Conservation (phyloP, 2,888 invertebrate species). For the Cosmopolites sordidus region DNA sequence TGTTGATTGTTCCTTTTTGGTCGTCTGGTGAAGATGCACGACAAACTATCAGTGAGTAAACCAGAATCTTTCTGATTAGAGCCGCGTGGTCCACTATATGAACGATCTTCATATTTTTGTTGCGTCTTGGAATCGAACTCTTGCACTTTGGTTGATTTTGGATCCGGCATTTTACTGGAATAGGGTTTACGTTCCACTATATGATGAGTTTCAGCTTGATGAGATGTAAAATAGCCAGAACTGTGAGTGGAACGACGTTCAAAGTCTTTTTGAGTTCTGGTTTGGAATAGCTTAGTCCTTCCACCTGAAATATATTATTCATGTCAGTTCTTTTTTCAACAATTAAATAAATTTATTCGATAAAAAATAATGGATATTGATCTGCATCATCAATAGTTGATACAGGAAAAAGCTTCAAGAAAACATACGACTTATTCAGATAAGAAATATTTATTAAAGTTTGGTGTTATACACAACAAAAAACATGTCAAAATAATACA, state of each 20-base stretch:
- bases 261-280: not conserved
- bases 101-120: too few species aligned
- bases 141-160: too few species aligned
- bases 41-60: slow-evolving; percentile 24
- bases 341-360: not conserved
- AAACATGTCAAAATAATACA: too few species aligned
- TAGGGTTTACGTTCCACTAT: not conserved
- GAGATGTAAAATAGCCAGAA: not conserved
- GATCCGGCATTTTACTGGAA: too few species aligned
- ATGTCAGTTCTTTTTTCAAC: not conserved
- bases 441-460: too few species aligned
- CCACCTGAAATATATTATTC: not conserved
- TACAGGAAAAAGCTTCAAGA: not conserved
- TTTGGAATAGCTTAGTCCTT: not conserved
- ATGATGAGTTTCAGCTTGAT: not conserved
- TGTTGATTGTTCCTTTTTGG: slow-evolving; percentile 8
- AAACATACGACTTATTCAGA: too few species aligned
- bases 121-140: too few species aligned
- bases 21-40: slow-evolving; percentile 20
- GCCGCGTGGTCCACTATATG: too few species aligned
- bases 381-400: not conserved
- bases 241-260: not conserved
- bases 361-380: not conserved
- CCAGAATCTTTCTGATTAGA: slow-evolving; percentile 7
- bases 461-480: too few species aligned